Evolutionary conservation across 2,113 vertebrate species (phyloP).

Genomic region (Corydoras sp.): DNA sequence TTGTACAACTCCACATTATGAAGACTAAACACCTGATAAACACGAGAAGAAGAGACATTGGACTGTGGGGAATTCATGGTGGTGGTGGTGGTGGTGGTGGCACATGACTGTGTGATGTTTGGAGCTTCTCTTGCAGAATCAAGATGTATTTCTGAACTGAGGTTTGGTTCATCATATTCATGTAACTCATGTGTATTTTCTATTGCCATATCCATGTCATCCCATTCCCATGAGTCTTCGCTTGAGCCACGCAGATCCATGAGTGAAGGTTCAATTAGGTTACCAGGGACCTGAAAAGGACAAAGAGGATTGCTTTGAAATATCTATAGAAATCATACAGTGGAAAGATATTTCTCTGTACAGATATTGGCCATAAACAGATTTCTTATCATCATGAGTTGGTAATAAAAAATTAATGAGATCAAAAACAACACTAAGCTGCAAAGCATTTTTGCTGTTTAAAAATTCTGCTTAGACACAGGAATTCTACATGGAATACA

Average conservation of each 20-base stretch:
- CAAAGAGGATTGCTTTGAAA: slow-evolving; percentile 17
- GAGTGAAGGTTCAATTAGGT: slow-evolving; percentile 78
- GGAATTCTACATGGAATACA: slow-evolving; percentile 63
- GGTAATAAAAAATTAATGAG: slow-evolving; percentile 19
- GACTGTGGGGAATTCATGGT: slow-evolving; percentile 49
- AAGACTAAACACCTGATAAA: slow-evolving; percentile 88
- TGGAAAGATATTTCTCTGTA: not conserved
- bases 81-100: slow-evolving; percentile 24
- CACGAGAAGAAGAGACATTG: slow-evolving; percentile 43
- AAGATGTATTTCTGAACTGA: slow-evolving; percentile 50
- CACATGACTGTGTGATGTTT: slow-evolving; percentile 50
- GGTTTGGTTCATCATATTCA: slow-evolving; percentile 59
- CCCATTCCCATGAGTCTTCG: slow-evolving; percentile 94
- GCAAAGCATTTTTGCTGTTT: slow-evolving; percentile 39
- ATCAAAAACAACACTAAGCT: slow-evolving; percentile 35
- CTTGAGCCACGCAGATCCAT: slow-evolving; percentile 75
- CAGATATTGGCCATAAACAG: not conserved
- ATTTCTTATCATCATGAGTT: slow-evolving; percentile 11
- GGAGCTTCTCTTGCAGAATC: slow-evolving; percentile 43
- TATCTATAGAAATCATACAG: not conserved
- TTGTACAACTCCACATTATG: slow-evolving; percentile 76
- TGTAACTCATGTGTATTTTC: slow-evolving; percentile 62
- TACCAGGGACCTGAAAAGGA: slow-evolving; percentile 71
- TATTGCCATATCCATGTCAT: slow-evolving; percentile 92
- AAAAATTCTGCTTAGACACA: slow-evolving; percentile 66